phyloP scores from a whole-genome alignment of 2,888 invertebrate species.

The Pomacea canaliculata region DNA sequence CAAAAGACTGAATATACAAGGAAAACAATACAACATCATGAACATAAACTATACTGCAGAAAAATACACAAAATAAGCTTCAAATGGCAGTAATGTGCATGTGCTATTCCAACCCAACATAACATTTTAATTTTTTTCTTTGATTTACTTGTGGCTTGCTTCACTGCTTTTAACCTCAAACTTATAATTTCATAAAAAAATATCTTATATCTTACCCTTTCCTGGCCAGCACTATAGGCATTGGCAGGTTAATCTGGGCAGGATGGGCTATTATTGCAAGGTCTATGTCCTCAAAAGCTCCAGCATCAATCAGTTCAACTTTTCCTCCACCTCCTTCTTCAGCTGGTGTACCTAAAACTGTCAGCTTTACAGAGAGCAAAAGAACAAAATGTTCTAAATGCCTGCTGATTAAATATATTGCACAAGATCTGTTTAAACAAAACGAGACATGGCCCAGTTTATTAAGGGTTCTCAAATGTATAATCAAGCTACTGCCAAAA shows the following conservation, averaged over 20 bases:
- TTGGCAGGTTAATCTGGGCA: conserved; percentile 43
- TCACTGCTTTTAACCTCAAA: no score
- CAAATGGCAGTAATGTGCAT: no score
- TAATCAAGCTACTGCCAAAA: no score
- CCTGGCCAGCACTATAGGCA: conserved; percentile 24
- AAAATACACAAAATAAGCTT: no score
- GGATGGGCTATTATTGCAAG: conserved; percentile 65
- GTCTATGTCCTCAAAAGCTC: conserved; percentile 57
- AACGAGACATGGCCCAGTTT: no score
- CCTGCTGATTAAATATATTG: background rate
- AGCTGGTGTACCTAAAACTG: conserved; percentile 62
- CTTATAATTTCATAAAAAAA: background rate
- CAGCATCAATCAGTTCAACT: conserved; percentile 52
- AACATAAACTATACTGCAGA: no score
- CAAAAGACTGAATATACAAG: no score
- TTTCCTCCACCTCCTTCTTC: conserved; percentile 65
- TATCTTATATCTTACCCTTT: background rate
- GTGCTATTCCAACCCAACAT: no score
- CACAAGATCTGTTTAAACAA: background rate
- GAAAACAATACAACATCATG: no score
- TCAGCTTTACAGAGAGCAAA: conserved; percentile 43
- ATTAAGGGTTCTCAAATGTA: no score
- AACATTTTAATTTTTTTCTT: no score
- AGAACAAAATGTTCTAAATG: background rate
- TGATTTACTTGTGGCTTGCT: no score